These are phyloP conservation scores for Sclerodermus sp. DNA, from an alignment of 2,888 invertebrate species.

Conservation along the genomic window DNA sequence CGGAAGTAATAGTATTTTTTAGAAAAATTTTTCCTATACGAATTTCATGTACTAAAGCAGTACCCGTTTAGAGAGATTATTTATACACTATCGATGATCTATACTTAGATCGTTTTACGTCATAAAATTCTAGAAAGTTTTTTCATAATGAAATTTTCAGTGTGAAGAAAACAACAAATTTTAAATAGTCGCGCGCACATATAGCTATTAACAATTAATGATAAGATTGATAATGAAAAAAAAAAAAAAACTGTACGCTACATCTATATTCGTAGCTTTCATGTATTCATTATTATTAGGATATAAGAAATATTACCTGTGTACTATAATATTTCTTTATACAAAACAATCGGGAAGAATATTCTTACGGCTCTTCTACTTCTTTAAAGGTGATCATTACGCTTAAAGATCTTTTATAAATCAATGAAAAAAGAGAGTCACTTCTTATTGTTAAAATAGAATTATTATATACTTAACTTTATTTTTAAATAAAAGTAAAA, in stretches of 20 bases:
- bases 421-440: no score
- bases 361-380: no score
- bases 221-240: no score
- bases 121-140: conserved; percentile 8
- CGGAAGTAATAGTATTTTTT: conserved; percentile 44
- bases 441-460: no score
- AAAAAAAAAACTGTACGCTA: conserved; percentile 26
- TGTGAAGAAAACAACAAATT: conserved; percentile 5
- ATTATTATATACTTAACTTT: no score
- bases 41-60: conserved; percentile 31
- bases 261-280: conserved; percentile 34
- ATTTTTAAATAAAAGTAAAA: no score
- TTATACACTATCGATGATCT: conserved; percentile 22
- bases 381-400: no score
- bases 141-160: conserved; percentile 5
- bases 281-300: conserved; percentile 27
- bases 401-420: no score
- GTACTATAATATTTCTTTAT: neutral
- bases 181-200: conserved; percentile 17
- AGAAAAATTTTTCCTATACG: conserved; percentile 35
- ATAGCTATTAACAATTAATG: conserved; percentile 22
- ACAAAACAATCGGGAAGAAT: conserved; percentile 30
- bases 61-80: conserved; percentile 37
- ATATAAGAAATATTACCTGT: conserved; percentile 25
- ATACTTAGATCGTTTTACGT: conserved; percentile 10